Percentiles rank a stretch among this genome's conserved stretches.
Conservation (phyloP, 2,113 vertebrate species). For the Corythaeola cristata region DNA sequence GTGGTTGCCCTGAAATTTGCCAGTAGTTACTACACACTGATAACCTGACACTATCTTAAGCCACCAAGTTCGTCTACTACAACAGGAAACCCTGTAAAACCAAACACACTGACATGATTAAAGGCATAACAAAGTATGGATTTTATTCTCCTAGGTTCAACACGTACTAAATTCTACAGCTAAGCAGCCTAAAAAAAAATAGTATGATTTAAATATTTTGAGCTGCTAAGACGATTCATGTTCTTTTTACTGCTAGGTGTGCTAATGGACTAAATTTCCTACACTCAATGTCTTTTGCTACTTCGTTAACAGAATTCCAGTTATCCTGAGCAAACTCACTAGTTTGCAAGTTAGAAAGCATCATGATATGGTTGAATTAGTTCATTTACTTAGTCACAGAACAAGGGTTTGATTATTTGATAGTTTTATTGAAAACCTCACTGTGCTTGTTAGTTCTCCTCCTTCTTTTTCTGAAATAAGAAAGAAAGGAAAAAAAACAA, state of each 20-base stretch:
- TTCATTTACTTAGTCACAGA: neutral
- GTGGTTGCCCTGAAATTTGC: neutral
- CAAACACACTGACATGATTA: neutral
- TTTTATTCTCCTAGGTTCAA: neutral
- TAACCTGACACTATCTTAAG: neutral
- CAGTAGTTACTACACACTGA: neutral
- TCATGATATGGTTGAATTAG: neutral
- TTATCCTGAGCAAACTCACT: neutral
- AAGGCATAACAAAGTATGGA: neutral
- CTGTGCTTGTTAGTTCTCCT: neutral
- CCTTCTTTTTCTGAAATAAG: neutral
- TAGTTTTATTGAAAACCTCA: neutral
- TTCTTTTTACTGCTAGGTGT: neutral
- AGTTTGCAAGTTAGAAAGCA: neutral
- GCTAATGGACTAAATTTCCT: neutral
- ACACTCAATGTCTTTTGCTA: neutral
- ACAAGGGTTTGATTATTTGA: neutral
- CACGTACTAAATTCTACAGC: neutral
- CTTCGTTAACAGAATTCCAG: neutral
- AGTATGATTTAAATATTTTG: neutral
- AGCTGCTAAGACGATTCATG: neutral
- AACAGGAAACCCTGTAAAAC: slow-evolving; percentile 18
- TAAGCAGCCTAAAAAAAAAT: neutral
- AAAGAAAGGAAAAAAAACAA: neutral
- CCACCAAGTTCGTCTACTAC: neutral